phyloP scores from a whole-genome alignment of 2,888 invertebrate genomes.

The Apodemia hepburni region DNA sequence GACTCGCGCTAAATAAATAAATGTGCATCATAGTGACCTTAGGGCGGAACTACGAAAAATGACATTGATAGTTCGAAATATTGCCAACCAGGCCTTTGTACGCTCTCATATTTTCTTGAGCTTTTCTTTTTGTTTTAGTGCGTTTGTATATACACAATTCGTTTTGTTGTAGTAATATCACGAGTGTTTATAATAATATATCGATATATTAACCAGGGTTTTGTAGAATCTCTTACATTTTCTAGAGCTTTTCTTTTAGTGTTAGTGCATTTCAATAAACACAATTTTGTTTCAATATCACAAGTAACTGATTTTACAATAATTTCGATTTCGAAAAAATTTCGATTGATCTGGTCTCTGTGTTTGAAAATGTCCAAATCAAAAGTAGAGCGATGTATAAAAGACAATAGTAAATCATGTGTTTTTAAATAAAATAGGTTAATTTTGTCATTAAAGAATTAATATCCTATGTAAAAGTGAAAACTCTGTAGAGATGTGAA shows the following conservation, averaged over 20 bases:
- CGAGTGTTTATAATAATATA: neutral
- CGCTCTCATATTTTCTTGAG: neutral
- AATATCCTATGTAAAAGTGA: too few species aligned
- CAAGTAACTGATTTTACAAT: neutral
- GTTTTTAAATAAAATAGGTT: too few species aligned
- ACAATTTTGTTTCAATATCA: neutral
- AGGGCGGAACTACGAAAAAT: constrained; percentile 17
- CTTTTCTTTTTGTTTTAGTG: neutral
- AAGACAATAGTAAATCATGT: too few species aligned
- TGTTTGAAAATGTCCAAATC: too few species aligned
- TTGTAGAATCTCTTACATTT: neutral
- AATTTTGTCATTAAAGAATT: too few species aligned
- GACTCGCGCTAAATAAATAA: constrained; percentile 17
- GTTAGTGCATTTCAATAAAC: neutral
- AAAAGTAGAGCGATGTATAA: too few species aligned
- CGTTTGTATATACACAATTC: neutral
- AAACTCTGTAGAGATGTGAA: too few species aligned
- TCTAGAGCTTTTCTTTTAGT: neutral
- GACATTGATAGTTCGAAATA: neutral
- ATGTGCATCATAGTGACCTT: constrained; percentile 7
- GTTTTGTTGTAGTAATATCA: neutral
- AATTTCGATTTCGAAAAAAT: too few species aligned
- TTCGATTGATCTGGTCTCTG: too few species aligned
- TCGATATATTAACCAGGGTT: too few species aligned
- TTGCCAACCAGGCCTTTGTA: neutral